phyloP scores from a whole-genome alignment of 1,140 invertebrate species.

The Chrysoperla carnea region DNA sequence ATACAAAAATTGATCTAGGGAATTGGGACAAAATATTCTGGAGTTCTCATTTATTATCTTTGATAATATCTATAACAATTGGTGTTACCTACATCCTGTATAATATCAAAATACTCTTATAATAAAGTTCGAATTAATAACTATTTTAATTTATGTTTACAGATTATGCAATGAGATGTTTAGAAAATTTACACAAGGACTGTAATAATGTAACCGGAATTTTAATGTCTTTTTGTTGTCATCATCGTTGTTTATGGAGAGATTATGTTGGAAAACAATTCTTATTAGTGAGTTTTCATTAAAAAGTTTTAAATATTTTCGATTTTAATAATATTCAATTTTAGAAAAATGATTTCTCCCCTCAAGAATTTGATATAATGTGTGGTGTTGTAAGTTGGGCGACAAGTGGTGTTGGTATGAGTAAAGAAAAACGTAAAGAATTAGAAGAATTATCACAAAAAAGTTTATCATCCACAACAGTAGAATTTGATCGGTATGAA shows the following conservation, averaged over 20 bases:
- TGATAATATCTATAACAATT: too few species aligned
- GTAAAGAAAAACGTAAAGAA: slow-evolving; percentile 21
- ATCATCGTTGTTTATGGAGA: slow-evolving; percentile 59
- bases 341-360: slow-evolving; percentile 34
- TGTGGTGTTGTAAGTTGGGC: slow-evolving; percentile 71
- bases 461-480: too few species aligned
- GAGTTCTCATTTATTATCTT: too few species aligned
- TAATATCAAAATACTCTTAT: too few species aligned
- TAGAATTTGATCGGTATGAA: too few species aligned
- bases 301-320: not conserved
- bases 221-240: slow-evolving; percentile 71
- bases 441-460: slow-evolving; percentile 2
- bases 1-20: too few species aligned
- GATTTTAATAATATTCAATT: slow-evolving; percentile 4
- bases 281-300: slow-evolving; percentile 24
- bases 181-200: slow-evolving; percentile 23
- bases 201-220: slow-evolving; percentile 32
- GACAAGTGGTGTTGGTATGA: slow-evolving; percentile 48
- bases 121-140: too few species aligned
- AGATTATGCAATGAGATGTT: slow-evolving; percentile 56
- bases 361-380: slow-evolving; percentile 53
- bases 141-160: too few species aligned
- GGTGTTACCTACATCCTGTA: too few species aligned
- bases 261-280: slow-evolving; percentile 49
- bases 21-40: too few species aligned